Conservation (phyloP, 2,113 vertebrate genomes). For the Capreolus pygargus region DNA sequence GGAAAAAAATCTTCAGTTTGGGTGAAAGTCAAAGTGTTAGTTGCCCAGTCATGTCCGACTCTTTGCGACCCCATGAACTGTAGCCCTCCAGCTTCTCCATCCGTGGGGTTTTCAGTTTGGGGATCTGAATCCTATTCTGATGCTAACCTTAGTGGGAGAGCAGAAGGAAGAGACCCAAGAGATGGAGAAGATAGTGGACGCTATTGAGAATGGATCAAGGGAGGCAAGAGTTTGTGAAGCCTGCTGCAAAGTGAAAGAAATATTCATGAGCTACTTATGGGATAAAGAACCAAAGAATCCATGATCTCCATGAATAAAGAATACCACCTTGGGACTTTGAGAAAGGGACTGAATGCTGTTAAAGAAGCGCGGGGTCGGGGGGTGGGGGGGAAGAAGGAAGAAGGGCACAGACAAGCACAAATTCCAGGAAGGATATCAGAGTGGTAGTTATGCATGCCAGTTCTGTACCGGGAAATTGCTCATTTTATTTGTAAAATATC, state of each 20-base stretch:
- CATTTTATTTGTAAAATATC: neutral
- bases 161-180: neutral
- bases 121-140: neutral
- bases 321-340: neutral
- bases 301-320: neutral
- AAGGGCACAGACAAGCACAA: neutral
- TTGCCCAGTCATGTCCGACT: neutral
- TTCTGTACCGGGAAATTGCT: neutral
- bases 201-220: neutral
- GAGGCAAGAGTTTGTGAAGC: neutral
- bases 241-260: neutral
- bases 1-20: neutral
- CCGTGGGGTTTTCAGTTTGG: neutral
- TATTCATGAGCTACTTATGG: neutral
- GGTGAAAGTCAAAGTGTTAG: neutral
- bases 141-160: too few species aligned
- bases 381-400: neutral
- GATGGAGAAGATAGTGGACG: neutral
- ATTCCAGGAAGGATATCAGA: neutral
- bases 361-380: neutral
- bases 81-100: neutral
- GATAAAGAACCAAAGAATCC: neutral
- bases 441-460: too few species aligned
- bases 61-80: neutral
- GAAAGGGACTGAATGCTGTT: neutral